Conservation (phyloP, 1,140 invertebrate species). For the Uloborus diversus region DNA sequence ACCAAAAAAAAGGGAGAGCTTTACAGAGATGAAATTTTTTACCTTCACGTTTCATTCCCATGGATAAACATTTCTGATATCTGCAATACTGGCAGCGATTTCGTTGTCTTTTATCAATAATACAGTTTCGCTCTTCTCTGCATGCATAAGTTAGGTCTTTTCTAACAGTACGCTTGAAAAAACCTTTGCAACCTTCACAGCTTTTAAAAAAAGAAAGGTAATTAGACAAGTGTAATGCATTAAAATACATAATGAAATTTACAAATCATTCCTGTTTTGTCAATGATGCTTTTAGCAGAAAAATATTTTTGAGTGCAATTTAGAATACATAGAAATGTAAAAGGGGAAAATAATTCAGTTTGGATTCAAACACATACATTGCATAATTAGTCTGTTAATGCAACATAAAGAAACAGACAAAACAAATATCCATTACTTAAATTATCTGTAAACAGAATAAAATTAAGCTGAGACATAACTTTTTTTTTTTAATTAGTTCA, state of each 20-base stretch:
- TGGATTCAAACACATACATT: too few relatives aligned
- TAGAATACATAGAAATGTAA: too few relatives aligned
- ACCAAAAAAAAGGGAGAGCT: too few relatives aligned
- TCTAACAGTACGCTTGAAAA: conserved; percentile 97
- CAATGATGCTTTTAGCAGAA: background rate
- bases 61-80: conserved; percentile 92
- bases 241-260: background rate
- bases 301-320: background rate
- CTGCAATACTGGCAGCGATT: conserved; percentile 99
- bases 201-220: conserved; percentile 53
- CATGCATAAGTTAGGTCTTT: conserved; percentile 99
- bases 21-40: too few relatives aligned
- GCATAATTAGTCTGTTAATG: too few relatives aligned
- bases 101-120: conserved; percentile 97
- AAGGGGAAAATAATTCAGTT: too few relatives aligned
- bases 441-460: too few relatives aligned
- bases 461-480: too few relatives aligned
- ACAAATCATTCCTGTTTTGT: background rate
- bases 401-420: too few relatives aligned
- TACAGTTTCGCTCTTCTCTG: conserved; percentile 94
- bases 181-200: conserved; percentile 92
- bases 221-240: background rate
- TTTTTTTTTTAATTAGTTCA: too few relatives aligned
- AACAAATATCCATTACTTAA: too few relatives aligned
- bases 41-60: conserved; percentile 96